Evolutionary conservation across 2,113 vertebrate genomes (phyloP).

Genomic region (Apaloderma vittatum): DNA sequence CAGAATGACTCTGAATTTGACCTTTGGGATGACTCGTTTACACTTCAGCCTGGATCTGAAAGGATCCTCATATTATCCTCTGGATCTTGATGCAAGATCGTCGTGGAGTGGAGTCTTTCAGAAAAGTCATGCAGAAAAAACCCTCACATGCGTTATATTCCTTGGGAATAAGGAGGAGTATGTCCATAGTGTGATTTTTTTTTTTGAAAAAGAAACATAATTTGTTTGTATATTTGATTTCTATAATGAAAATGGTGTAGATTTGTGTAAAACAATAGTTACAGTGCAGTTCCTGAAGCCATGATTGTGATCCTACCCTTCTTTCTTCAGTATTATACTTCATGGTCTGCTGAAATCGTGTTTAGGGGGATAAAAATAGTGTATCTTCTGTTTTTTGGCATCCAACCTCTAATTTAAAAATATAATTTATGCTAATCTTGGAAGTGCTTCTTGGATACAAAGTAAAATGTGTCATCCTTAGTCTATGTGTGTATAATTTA

Average conservation of each 20-base stretch:
- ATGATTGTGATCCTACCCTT: not conserved
- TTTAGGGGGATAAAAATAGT: slow-evolving; percentile 75
- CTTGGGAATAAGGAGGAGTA: not conserved
- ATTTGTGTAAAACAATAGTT: not conserved
- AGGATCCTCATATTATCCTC: not conserved
- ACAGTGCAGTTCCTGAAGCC: not conserved
- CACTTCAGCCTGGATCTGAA: not conserved
- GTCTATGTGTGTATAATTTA: slow-evolving; percentile 72
- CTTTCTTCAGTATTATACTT: slow-evolving; percentile 37
- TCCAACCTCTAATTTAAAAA: slow-evolving; percentile 74
- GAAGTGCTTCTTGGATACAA: slow-evolving; percentile 72
- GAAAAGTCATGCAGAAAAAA: not conserved
- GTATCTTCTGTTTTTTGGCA: slow-evolving; percentile 74
- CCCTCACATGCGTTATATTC: not conserved
- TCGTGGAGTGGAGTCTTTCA: not conserved
- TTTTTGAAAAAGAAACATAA: not conserved
- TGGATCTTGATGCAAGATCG: not conserved
- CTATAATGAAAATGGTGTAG: not conserved
- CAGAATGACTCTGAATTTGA: not conserved
- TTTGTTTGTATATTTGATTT: not conserved
- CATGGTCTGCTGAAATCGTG: slow-evolving; percentile 56
- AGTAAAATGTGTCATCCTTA: slow-evolving; percentile 76
- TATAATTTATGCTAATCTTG: slow-evolving; percentile 82
- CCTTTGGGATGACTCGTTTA: not conserved
- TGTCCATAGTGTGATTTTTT: not conserved